Percentiles rank a stretch among this genome's conserved stretches.
Evolutionary conservation across 2,888 invertebrate species (phyloP).

Genomic region (Lymantria monacha): DNA sequence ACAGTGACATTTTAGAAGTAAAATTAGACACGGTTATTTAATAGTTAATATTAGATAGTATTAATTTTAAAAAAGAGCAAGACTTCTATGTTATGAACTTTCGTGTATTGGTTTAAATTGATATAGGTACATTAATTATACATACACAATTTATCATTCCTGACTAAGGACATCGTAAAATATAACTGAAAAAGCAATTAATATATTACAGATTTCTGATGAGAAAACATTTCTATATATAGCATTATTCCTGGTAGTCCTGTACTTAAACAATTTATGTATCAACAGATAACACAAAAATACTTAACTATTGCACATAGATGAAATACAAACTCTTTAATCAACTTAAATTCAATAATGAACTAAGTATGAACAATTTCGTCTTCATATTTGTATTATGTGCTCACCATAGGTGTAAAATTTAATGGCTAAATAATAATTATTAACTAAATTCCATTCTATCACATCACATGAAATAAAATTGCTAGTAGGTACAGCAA

Average conservation of each 20-base stretch:
- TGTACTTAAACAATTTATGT: conserved; percentile 8
- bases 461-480: conserved; percentile 39
- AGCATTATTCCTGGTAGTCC: neutral
- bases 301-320: conserved; percentile 19
- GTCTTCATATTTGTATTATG: conserved; percentile 22
- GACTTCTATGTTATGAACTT: neutral
- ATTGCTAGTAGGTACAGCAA: conserved; percentile 24
- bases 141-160: neutral
- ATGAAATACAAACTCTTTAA: conserved; percentile 14
- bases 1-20: neutral
- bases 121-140: neutral
- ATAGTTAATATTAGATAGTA: neutral
- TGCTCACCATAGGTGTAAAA: conserved; percentile 20
- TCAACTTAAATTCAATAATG: neutral
- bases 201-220: neutral
- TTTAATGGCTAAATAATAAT: conserved; percentile 29
- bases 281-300: conserved; percentile 18
- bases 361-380: neutral
- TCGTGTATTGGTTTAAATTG: neutral
- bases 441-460: conserved; percentile 33
- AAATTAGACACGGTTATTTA: neutral
- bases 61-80: neutral
- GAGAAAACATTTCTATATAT: neutral
- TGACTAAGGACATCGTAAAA: neutral
- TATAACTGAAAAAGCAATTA: neutral